Evolutionary conservation across 2,797 vertebrate species (phyloP), one percentile per base, ranked within the genome.

Genomic region (Notolabrus celidotus): DNA sequence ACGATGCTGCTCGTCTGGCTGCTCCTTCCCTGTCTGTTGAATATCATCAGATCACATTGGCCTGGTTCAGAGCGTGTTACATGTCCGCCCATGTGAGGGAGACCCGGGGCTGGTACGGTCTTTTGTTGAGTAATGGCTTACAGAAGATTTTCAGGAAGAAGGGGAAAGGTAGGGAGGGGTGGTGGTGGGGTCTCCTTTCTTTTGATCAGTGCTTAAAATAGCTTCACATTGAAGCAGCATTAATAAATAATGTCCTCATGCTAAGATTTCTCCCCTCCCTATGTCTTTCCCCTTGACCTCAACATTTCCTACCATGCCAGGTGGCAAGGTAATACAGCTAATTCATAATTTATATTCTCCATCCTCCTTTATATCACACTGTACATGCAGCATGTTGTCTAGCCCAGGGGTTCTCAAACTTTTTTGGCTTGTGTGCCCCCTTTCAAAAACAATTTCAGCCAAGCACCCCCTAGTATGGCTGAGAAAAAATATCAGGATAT

Each of bases 1-100:
- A 19, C 14, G 33, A 36, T 49, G 47, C 19, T 39, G 51, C 20
- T 66, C 57, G 52, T 61, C 56, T 15, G 12, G 22, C 64, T 58
- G 68, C 61, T 29, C 67, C 23, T 42, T 63, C 29, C 15, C 41
- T 68, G 50, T 11, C 51, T 46, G 27, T 73, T 50, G 49, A 54
- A 77, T 65, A 71, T 56, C 75, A 90, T 76, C 69, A 39, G 80
- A 59, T 69, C 79, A 75, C 75, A 19, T 66, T 65, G 86, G 86
- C 84, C 85, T 84, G 84, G 52, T 78, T 67, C 45, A 22, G 41
- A 79, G 69, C 77, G 71, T 61, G 79, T 59, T 80, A 46, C 77
- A 80, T 62, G 86, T 38, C 86, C 82, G 84, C 66, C 83, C 89
- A 89, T 90, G 89, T 90, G 91, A 86, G 82, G 77, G 67, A 77